phyloP scores from a whole-genome alignment of 2,888 invertebrate genomes.

The Tetragnatha montana region DNA sequence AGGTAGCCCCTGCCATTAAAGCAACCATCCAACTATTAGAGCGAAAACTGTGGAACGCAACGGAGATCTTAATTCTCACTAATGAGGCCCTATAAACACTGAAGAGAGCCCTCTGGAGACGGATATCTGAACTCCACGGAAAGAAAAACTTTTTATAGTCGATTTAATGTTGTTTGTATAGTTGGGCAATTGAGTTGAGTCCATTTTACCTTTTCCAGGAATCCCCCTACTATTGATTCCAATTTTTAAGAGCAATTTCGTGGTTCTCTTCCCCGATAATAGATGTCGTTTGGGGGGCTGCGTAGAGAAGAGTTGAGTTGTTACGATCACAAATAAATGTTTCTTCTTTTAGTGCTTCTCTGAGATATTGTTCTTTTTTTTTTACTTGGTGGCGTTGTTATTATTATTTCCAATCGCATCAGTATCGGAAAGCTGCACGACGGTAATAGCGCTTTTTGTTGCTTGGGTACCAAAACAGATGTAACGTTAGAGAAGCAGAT shows the following conservation, averaged over 20 bases:
- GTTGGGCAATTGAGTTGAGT: slow-evolving; percentile 58
- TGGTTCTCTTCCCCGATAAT: slow-evolving; percentile 67
- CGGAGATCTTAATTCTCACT: slow-evolving; percentile 56
- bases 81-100: slow-evolving; percentile 59
- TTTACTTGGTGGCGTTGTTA: background rate
- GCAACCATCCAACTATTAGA: slow-evolving; percentile 25
- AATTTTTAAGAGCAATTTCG: slow-evolving; percentile 69
- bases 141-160: slow-evolving; percentile 52
- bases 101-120: slow-evolving; percentile 21
- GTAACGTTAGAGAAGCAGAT: slow-evolving; percentile 39
- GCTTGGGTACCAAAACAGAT: slow-evolving; percentile 31
- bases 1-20: slow-evolving; percentile 39
- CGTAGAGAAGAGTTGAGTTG: slow-evolving; percentile 61
- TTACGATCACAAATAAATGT: slow-evolving; percentile 67
- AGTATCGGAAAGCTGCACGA: slow-evolving; percentile 45
- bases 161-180: slow-evolving; percentile 68
- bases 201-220: slow-evolving; percentile 13
- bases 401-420: slow-evolving; percentile 11
- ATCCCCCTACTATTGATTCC: slow-evolving; percentile 57
- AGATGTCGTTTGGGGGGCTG: slow-evolving; percentile 65
- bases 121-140: slow-evolving; percentile 6
- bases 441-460: slow-evolving; percentile 39
- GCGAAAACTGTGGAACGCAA: slow-evolving; percentile 27
- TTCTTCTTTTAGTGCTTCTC: slow-evolving; percentile 35
- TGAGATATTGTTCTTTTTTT: slow-evolving; percentile 13